Percentiles rank a stretch among this genome's conserved stretches.
These are phyloP conservation scores for Keiferia lycopersicella DNA, from an alignment of 2,888 invertebrate genomes.

Conservation along the genomic window DNA sequence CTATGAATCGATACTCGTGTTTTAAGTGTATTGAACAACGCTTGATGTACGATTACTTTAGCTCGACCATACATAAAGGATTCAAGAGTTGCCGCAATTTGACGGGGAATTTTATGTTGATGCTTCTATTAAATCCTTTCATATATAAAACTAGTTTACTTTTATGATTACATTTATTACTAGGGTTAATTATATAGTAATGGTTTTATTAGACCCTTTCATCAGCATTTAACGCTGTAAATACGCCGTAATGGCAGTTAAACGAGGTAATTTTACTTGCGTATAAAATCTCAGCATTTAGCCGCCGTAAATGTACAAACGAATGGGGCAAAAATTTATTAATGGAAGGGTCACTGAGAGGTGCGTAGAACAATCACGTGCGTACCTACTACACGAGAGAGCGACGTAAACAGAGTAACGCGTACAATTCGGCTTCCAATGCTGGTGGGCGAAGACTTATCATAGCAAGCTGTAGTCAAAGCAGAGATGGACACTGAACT, in stretches of 20 bases:
- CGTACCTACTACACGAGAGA: not conserved
- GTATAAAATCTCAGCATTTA: slow-evolving; percentile 3
- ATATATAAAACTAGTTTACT: slow-evolving; percentile 22
- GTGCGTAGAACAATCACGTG: slow-evolving; percentile 19
- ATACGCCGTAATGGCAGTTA: slow-evolving; percentile 8
- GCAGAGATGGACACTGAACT: too few relatives aligned
- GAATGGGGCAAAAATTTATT: slow-evolving; percentile 11
- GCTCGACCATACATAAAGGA: not conserved
- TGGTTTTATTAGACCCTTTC: slow-evolving; percentile 1
- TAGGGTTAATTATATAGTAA: not conserved
- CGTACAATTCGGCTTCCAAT: too few relatives aligned
- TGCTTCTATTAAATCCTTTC: slow-evolving; percentile 24
- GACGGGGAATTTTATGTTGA: slow-evolving; percentile 18
- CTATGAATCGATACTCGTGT: not conserved
- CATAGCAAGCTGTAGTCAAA: too few relatives aligned
- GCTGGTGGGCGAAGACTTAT: too few relatives aligned
- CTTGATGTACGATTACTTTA: slow-evolving; percentile 5
- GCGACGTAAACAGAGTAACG: not conserved
- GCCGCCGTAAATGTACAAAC: slow-evolving; percentile 1
- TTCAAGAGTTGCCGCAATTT: slow-evolving; percentile 12
- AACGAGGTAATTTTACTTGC: slow-evolving; percentile 10
- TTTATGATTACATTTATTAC: slow-evolving; percentile 3
- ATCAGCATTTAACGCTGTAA: not conserved
- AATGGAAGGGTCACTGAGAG: slow-evolving; percentile 22
- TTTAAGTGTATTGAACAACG: not conserved